Evolutionary conservation across 2,888 invertebrate genomes (phyloP).

Genomic region (Operophtera brumata): DNA sequence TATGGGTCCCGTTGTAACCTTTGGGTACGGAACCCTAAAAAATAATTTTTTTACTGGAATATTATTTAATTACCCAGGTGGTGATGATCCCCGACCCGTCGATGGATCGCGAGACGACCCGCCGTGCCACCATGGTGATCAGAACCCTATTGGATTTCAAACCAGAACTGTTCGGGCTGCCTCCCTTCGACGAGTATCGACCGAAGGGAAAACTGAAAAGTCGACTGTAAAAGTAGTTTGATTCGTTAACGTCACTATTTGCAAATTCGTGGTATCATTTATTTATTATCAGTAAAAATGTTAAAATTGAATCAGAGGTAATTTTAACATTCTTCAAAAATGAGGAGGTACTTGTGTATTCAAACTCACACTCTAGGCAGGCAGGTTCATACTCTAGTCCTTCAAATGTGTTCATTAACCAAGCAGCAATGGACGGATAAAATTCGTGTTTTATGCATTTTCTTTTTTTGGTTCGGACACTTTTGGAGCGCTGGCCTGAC

Average conservation of each 20-base stretch:
- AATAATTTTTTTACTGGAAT: too few species aligned
- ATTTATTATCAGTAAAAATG: not conserved
- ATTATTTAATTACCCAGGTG: conserved; percentile 53
- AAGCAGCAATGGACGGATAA: too few species aligned
- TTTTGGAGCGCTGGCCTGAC: too few species aligned
- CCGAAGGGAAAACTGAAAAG: conserved; percentile 1
- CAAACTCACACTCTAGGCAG: too few species aligned
- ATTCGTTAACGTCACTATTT: not conserved
- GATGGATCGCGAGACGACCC: conserved; percentile 42
- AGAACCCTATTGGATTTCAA: conserved; percentile 87
- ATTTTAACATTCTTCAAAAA: too few species aligned
- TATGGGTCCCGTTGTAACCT: too few species aligned
- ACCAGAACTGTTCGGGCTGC: conserved; percentile 91
- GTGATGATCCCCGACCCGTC: conserved; percentile 86
- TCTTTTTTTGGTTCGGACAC: too few species aligned
- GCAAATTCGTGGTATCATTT: not conserved
- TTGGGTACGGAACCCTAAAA: too few species aligned
- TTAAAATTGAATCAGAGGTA: not conserved
- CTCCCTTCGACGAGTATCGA: conserved; percentile 72
- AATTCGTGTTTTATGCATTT: too few species aligned
- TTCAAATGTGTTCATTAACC: too few species aligned
- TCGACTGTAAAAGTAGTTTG: not conserved
- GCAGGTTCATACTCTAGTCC: too few species aligned
- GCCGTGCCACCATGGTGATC: conserved; percentile 83
- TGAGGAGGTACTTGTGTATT: too few species aligned